Evolutionary conservation across 2,113 vertebrate genomes (phyloP), one percentile per base, ranked within the genome.

Genomic region (Agapornis roseicollis): DNA sequence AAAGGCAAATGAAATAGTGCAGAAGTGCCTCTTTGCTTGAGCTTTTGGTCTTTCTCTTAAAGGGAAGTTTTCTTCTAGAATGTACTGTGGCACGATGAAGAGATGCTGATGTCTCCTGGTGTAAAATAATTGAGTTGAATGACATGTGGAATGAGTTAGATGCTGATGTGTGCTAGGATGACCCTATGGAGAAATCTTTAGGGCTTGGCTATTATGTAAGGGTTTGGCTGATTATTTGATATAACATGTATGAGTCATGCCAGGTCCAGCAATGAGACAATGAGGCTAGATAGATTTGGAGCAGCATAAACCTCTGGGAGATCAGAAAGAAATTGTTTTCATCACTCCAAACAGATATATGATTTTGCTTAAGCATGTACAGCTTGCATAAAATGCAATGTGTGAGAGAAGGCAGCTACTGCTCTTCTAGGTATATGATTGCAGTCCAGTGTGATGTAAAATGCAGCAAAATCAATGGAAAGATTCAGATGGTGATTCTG

Each of bases 261-360:
- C 61, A 47, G 42, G 15, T 52, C 56, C 79, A 84, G 33, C 63
- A 88, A 13, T 25, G 53, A 80, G 41, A 37, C 84, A 81, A 78
- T 56, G 58, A 70, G 20, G 25, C 42, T 64, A 37, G n/a, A 28
- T 61, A 27, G 47, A 63, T 76, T 88, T 73, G 79, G 58, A 93
- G 44, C 63, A 73, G 14, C 44, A 37, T 77, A 91, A 81, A 55
- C 28, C 23, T 76, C 24, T 89, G 47, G 19, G 58, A n/a, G 15
- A 46, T 68, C 11, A 68, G 39, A 61, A 92, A 11, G 17, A 85
- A 74, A 15, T 42, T 17, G 6, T 8, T 74, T 86, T 73, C 69
- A 61, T 68, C 4, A n/a, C 13, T 53, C 6, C 10, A 68, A 46
- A 60, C 4, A 37, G 10, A 14, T 14, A 8, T 0, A 4, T 29